Evolutionary conservation across 2,113 vertebrate genomes (phyloP), one percentile per base, ranked within the genome.

Genomic region (Lampris incognitus): DNA sequence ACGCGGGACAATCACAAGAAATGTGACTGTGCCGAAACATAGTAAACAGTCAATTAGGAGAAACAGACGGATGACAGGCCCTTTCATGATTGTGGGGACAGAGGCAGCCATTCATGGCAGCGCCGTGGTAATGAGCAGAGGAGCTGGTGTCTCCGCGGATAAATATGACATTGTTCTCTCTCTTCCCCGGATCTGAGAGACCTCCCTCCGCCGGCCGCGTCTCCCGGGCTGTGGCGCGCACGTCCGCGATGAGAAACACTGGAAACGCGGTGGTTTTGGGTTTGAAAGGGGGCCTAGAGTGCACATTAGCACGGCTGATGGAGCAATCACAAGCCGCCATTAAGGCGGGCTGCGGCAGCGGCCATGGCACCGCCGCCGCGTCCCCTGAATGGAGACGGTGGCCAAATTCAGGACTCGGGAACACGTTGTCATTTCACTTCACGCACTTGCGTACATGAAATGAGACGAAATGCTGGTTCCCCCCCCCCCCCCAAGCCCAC

Each of bases 131-230:
- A 93, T 92, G 94, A 94, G 91, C 80, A 91, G 86, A 72, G 85
- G 88, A 85, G 87, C 78, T 87, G 83, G 81, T 89, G 89, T 93
- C 85, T 89, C 81, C 44, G 71, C 82, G 83, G 86, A 93, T 94
- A 91, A 94, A 94, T 93, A 92, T 93, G 88, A 90, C 92, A 93
- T 93, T 94, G 94, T 94, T 94, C 87, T 90, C 85, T 72, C 73
- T 88, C 78, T 90, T 88, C 83, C 84, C 85, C 62, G 81, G 81
- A 91, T 92, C 85, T 90, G 86, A 89, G 88, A 79, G 87, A 85
- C 79, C 78, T 68, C 88, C 69, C 82, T 85, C 73, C 74, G 84
- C 88, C 90, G 86, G 85, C 85, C 81, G 81, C 56, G 58, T 82
- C 79, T 85, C 75, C 72, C 58, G 71, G 78, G 82, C 44, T 13